These are phyloP conservation scores for Phenganax subtilis DNA, from an alignment of 92 coral and sea anemone genomes.

Conservation along the genomic window DNA sequence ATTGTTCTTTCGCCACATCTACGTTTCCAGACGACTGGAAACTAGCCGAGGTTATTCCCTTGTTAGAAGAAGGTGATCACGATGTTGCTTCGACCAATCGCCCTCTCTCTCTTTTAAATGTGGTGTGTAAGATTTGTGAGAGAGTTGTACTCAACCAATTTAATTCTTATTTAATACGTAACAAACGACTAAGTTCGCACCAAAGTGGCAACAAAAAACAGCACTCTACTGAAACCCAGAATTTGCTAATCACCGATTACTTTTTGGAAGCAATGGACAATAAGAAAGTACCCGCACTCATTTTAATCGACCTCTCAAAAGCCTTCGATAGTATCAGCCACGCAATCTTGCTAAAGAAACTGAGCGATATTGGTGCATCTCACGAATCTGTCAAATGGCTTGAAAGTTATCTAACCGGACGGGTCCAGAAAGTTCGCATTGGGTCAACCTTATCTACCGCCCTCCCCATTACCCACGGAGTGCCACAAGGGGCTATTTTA, in stretches of 20 bases:
- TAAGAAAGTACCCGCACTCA: slow-evolving; percentile 19
- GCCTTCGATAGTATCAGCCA: slow-evolving; percentile 1
- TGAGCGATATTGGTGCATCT: background rate
- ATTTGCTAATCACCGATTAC: slow-evolving; percentile 26
- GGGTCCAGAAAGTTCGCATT: no score
- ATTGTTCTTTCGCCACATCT: slow-evolving; percentile 42
- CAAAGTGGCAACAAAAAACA: slow-evolving; percentile 38
- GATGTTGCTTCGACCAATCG: slow-evolving; percentile 46
- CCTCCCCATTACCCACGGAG: no score
- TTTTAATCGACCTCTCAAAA: background rate
- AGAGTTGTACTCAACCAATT: no score
- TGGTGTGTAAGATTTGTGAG: slow-evolving; percentile 49
- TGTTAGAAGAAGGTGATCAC: slow-evolving; percentile 47
- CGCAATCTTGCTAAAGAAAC: slow-evolving; percentile 19
- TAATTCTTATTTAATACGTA: background rate
- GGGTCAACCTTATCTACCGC: no score
- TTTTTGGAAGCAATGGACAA: slow-evolving; percentile 36
- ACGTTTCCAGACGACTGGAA: slow-evolving; percentile 47
- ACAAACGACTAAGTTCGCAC: slow-evolving; percentile 27
- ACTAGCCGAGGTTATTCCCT: slow-evolving; percentile 52
- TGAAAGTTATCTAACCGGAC: no score
- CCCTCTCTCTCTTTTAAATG: slow-evolving; percentile 47
- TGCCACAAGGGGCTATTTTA: no score
- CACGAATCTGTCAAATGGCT: no score
- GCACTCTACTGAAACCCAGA: slow-evolving; percentile 23